These are phyloP conservation scores for Uloborus plumipes DNA, from an alignment of 2,888 invertebrate genomes.

Conservation along the genomic window DNA sequence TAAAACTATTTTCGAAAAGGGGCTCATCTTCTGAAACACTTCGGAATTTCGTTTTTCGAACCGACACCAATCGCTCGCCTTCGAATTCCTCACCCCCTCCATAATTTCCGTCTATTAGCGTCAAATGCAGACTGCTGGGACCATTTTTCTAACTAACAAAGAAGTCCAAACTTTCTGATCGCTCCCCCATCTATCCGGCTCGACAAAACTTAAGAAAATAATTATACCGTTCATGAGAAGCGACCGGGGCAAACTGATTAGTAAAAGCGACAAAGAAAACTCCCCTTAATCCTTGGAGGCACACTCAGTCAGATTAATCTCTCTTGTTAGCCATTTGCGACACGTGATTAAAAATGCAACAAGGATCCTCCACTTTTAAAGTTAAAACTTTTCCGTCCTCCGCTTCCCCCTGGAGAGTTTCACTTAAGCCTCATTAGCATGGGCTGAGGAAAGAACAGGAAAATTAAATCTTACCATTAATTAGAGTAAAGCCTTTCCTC, in stretches of 20 bases:
- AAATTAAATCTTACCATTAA: slow-evolving; percentile 61
- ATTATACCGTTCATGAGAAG: slow-evolving; percentile 46
- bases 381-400: slow-evolving; percentile 48
- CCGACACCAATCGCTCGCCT: too few relatives aligned
- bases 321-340: slow-evolving; percentile 63
- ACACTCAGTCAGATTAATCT: slow-evolving; percentile 58
- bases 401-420: slow-evolving; percentile 30
- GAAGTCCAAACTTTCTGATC: slow-evolving; percentile 13
- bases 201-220: slow-evolving; percentile 56
- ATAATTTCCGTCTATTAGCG: slow-evolving; percentile 4
- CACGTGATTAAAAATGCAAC: slow-evolving; percentile 63
- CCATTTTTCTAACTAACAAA: slow-evolving; percentile 8
- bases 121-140: slow-evolving; percentile 3
- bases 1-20: too few relatives aligned
- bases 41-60: too few relatives aligned
- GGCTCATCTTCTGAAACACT: too few relatives aligned
- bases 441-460: slow-evolving; percentile 44
- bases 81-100: too few relatives aligned
- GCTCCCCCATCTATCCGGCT: slow-evolving; percentile 7
- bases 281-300: slow-evolving; percentile 40
- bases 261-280: slow-evolving; percentile 46
- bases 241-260: slow-evolving; percentile 47
- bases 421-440: slow-evolving; percentile 63
- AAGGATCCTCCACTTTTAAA: slow-evolving; percentile 55
- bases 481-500: slow-evolving; percentile 32